Conservation (phyloP, 2,888 invertebrate species). For the Diarsia dahlii region DNA sequence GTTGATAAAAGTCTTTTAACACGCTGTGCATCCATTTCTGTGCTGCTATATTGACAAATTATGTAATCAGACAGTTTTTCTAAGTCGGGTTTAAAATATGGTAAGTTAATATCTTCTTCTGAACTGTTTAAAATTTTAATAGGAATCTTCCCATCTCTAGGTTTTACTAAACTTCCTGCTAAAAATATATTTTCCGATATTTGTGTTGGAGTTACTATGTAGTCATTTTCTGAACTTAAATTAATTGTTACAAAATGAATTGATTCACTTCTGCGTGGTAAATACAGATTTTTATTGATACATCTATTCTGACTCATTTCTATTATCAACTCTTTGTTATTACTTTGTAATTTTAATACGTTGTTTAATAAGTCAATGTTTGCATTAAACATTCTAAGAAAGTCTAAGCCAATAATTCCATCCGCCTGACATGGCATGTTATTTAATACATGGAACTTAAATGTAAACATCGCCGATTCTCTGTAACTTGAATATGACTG, state of each 20-base stretch:
- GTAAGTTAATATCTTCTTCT: neutral
- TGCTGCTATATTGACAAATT: constrained; percentile 1
- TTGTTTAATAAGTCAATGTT: constrained; percentile 5
- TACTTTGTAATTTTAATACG: neutral
- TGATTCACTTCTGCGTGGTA: too few species aligned
- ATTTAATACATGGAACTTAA: neutral
- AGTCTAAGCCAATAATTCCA: constrained; percentile 2
- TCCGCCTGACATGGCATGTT: constrained; percentile 11
- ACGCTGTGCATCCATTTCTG: constrained; percentile 1
- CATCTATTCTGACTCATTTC: too few species aligned
- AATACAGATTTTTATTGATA: too few species aligned
- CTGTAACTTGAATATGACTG: neutral
- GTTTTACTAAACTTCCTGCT: constrained; percentile 1
- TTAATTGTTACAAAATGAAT: constrained; percentile 1
- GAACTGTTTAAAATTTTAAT: neutral
- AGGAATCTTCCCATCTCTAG: neutral
- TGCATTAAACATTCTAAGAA: constrained; percentile 4
- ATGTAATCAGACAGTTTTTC: neutral
- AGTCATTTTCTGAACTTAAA: neutral
- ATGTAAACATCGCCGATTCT: constrained; percentile 7
- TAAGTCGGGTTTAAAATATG: constrained; percentile 2
- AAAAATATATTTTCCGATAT: constrained; percentile 5
- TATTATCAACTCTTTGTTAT: neutral
- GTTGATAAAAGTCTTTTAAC: neutral
- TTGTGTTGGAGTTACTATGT: neutral